Evolutionary conservation across 37 sponge, comb jelly and placozoan genomes (phyloP), one percentile per base, ranked within the genome.

Genomic region (Chondrosia reniformis): DNA sequence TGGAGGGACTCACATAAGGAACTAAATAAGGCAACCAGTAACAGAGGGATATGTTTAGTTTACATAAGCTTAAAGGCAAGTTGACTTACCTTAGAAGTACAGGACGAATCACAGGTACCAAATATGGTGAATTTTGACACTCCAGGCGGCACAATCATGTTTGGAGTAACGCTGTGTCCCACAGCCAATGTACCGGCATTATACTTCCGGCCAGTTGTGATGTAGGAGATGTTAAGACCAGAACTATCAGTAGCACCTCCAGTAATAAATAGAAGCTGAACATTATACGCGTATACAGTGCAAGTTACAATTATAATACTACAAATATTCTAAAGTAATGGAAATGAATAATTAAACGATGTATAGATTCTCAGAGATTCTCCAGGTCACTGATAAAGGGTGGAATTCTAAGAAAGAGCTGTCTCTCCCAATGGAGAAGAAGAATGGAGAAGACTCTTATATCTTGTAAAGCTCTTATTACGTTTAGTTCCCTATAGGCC

Each of bases 151-250:
- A 64, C 45, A 19, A 79, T 19, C 67, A 65, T 64, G 31, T 9
- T 1, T 0, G 49, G 65, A 30, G 49, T 79, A 0, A 79, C 80
- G n/a, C 3, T 32, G 31, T 63, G 67, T 30, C 80, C 80, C n/a
- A 79, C 33, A 9, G 37, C 1, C 21, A 64, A 33, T 30, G 55
- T 64, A 3, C 80, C 80, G 27, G 80, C 45, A 64, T 79, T 34
- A 33, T 79, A 56, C 44, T 13, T 69, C 72, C 72, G 40, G 0
- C 10, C 44, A 13, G 38, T 40, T 19, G 4, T 13, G n/a, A 41
- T 36, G 67, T 79, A 79, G 33, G 65, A 45, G 67, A 79, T 38
- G 30, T 41, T n/a, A 21, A 79, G n/a, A 44, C 80, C 80, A 65
- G 80, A 79, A 63, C 33, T 33, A 38, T 79, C 80, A 44, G 12